Conservation (phyloP, 1,140 invertebrate species). For the Heliothis subflexa region DNA sequence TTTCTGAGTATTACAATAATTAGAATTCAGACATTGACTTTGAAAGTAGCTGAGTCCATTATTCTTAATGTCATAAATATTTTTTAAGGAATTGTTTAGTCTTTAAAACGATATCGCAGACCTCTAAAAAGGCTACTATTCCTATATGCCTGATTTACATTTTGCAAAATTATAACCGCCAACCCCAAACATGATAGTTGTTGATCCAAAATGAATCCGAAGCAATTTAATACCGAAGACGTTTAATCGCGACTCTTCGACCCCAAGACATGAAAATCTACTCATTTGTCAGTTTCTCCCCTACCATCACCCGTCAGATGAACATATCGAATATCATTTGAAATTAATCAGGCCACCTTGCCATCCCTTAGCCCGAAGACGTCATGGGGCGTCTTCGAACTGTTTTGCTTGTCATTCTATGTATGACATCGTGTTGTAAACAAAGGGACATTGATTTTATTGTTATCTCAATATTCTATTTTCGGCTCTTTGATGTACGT, state of each 20-base stretch:
- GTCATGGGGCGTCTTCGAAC: slow-evolving; percentile 40
- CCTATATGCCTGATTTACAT: no score
- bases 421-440: slow-evolving; percentile 43
- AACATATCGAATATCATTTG: slow-evolving; percentile 79
- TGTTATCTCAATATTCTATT: slow-evolving; percentile 36
- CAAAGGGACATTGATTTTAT: slow-evolving; percentile 47
- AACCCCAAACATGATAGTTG: background rate
- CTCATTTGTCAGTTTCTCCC: slow-evolving; percentile 79
- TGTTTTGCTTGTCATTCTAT: slow-evolving; percentile 41
- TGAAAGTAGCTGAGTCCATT: no score
- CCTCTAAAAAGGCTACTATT: no score
- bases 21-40: no score
- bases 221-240: slow-evolving; percentile 58
- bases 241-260: slow-evolving; percentile 66
- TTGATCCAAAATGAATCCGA: slow-evolving; percentile 58
- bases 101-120: no score
- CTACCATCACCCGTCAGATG: slow-evolving; percentile 66
- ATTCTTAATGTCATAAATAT: no score
- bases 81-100: no score
- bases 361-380: slow-evolving; percentile 11
- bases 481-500: slow-evolving; percentile 28
- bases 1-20: no score
- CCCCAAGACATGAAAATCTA: slow-evolving; percentile 74
- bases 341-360: slow-evolving; percentile 70
- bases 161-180: background rate